phyloP scores from a whole-genome alignment of 2,888 invertebrate species.

The Clunio marinus region DNA sequence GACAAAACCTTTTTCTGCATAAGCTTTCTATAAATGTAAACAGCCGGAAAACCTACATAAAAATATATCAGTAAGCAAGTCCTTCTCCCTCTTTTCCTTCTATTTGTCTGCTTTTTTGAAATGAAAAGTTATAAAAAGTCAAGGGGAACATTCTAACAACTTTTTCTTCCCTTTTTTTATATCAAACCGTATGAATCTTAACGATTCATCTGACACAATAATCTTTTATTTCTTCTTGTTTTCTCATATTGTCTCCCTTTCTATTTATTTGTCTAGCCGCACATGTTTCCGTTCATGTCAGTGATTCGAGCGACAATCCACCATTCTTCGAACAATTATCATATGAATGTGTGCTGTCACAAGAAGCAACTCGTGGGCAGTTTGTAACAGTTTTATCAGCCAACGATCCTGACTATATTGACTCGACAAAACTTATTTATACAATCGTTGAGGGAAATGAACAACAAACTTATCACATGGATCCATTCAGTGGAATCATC shows the following conservation, averaged over 20 bases:
- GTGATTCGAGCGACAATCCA: conserved; percentile 87
- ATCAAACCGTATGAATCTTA: not conserved
- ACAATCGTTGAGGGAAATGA: conserved; percentile 80
- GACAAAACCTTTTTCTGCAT: too few species aligned
- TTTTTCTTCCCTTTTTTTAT: too few species aligned
- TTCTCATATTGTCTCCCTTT: too few species aligned
- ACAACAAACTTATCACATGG: conserved; percentile 66
- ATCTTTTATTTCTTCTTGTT: too few species aligned
- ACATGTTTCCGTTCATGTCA: conserved; percentile 53
- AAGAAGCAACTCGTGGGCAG: conserved; percentile 78
- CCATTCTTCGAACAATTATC: conserved; percentile 80
- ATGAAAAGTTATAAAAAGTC: too few species aligned
- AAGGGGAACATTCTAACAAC: too few species aligned
- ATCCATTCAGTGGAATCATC: conserved; percentile 59
- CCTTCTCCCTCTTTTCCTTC: too few species aligned
- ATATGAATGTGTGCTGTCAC: conserved; percentile 72
- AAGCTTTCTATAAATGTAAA: too few species aligned
- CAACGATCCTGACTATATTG: conserved; percentile 79
- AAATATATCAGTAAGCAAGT: too few species aligned
- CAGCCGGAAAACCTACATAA: too few species aligned
- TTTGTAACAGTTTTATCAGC: conserved; percentile 85
- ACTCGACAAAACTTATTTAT: conserved; percentile 69
- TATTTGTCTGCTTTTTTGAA: too few species aligned
- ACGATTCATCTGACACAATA: not conserved
- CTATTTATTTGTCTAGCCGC: conserved; percentile 30